Percentiles rank a stretch among this genome's conserved stretches.
phyloP scores from a whole-genome alignment of 2,888 invertebrate genomes.

The Melinaea menophilus region DNA sequence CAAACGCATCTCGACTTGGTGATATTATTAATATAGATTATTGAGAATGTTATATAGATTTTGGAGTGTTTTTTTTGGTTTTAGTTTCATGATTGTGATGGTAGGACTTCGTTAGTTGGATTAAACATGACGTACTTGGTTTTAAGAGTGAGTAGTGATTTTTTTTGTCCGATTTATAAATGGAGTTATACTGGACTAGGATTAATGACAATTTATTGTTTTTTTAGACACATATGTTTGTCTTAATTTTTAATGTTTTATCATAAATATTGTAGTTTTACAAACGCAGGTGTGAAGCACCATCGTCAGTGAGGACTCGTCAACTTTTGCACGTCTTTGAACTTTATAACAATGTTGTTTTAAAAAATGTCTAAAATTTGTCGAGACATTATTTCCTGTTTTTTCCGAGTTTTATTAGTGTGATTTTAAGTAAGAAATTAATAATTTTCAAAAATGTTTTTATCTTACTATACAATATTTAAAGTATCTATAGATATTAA shows the following conservation, averaged over 20 bases:
- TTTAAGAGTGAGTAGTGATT: slow-evolving; percentile 49
- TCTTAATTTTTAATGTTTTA: background rate
- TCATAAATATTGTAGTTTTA: slow-evolving; percentile 10
- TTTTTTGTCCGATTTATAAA: no score
- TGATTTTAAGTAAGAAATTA: no score
- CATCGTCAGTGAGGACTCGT: slow-evolving; percentile 17
- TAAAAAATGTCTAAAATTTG: background rate
- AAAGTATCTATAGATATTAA: no score
- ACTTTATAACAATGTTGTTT: slow-evolving; percentile 16
- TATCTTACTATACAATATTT: no score
- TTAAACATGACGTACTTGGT: slow-evolving; percentile 57
- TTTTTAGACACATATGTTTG: background rate
- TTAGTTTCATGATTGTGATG: slow-evolving; percentile 11
- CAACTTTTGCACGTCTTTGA: slow-evolving; percentile 26
- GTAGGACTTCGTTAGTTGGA: slow-evolving; percentile 23
- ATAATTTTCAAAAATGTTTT: no score
- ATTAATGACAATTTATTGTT: background rate
- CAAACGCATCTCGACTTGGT: background rate
- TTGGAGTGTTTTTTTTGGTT: background rate
- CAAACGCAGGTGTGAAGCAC: slow-evolving; percentile 16
- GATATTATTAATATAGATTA: slow-evolving; percentile 7
- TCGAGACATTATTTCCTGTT: background rate
- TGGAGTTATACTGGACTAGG: no score
- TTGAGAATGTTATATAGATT: background rate
- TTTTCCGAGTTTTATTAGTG: no score